Percentiles rank a stretch among this genome's conserved stretches.
These are phyloP conservation scores for Parasteatoda lunata DNA, from an alignment of 2,888 invertebrate species.

Conservation along the genomic window DNA sequence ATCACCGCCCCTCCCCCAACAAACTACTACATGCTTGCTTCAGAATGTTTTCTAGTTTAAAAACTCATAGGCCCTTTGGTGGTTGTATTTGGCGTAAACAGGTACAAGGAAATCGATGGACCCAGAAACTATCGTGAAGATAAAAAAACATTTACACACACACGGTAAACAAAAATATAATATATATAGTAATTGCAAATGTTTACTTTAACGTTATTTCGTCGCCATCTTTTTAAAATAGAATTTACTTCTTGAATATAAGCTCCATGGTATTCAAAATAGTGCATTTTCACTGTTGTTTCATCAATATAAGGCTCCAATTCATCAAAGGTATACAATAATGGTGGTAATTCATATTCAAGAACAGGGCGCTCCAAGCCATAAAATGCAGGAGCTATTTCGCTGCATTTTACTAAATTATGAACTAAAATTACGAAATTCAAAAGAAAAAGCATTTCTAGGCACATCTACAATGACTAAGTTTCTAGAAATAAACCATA, in stretches of 20 bases:
- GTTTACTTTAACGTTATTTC: constrained; percentile 65
- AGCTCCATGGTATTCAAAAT: constrained; percentile 72
- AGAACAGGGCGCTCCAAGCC: constrained; percentile 69
- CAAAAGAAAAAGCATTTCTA: no score
- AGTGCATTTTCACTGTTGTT: constrained; percentile 71
- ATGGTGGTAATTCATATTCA: constrained; percentile 71
- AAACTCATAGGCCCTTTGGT: not conserved
- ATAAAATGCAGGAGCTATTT: constrained; percentile 70
- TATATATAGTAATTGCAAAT: not conserved
- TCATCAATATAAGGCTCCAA: constrained; percentile 72
- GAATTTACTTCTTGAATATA: constrained; percentile 72
- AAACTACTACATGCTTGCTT: no score
- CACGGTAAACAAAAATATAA: no score
- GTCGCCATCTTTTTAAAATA: constrained; percentile 71
- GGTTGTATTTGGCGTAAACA: not conserved
- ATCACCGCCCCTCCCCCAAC: no score
- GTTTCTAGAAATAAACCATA: no score
- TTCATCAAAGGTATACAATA: constrained; percentile 71
- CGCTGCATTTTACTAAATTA: constrained; percentile 23
- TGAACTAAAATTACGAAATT: not conserved
- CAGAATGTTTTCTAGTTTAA: no score
- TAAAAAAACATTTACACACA: not conserved
- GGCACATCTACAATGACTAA: no score
- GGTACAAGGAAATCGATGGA: not conserved
- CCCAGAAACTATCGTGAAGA: not conserved